Evolutionary conservation across 2,113 vertebrate genomes (phyloP).

Genomic region (Pangasianodon gigas): DNA sequence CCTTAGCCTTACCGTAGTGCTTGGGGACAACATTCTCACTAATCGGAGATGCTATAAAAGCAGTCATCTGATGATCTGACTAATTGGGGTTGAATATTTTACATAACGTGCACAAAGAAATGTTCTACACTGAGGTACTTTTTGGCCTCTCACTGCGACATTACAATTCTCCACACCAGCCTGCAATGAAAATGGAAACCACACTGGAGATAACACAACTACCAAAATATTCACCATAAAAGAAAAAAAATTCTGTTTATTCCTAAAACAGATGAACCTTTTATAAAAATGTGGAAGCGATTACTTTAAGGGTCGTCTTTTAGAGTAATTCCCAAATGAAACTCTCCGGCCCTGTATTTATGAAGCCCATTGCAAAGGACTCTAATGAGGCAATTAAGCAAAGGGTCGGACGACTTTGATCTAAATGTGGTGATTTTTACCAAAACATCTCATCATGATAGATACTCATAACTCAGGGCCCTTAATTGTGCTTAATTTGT

Average conservation of each 20-base stretch:
- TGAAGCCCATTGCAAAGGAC: conserved; percentile 86
- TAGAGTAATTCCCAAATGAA: conserved; percentile 94
- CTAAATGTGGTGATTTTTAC: conserved; percentile 99
- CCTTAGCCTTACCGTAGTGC: neutral
- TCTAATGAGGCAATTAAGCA: conserved; percentile 99
- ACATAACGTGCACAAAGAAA: conserved; percentile 31
- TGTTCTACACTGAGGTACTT: conserved; percentile 27
- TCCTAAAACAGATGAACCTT: conserved; percentile 76
- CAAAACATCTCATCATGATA: conserved; percentile 98
- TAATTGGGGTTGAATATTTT: conserved; percentile 16
- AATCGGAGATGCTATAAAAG: conserved; percentile 36
- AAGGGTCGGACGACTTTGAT: conserved; percentile 95
- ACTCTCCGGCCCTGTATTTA: conserved; percentile 87
- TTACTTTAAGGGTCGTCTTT: conserved; percentile 93
- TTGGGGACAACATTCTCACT: neutral
- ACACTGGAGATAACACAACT: conserved; percentile 64
- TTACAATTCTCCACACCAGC: conserved; percentile 5
- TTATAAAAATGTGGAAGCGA: conserved; percentile 94
- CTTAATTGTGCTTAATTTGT: conserved; percentile 99
- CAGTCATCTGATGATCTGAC: conserved; percentile 22
- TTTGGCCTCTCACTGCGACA: conserved; percentile 21
- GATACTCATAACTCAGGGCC: conserved; percentile 99
- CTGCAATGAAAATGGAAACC: conserved; percentile 70
- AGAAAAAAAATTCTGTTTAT: conserved; percentile 72
- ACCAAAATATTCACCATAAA: conserved; percentile 65